Evolutionary conservation across 2,797 vertebrate genomes (phyloP).

Genomic region (Mionectes olivaceus): DNA sequence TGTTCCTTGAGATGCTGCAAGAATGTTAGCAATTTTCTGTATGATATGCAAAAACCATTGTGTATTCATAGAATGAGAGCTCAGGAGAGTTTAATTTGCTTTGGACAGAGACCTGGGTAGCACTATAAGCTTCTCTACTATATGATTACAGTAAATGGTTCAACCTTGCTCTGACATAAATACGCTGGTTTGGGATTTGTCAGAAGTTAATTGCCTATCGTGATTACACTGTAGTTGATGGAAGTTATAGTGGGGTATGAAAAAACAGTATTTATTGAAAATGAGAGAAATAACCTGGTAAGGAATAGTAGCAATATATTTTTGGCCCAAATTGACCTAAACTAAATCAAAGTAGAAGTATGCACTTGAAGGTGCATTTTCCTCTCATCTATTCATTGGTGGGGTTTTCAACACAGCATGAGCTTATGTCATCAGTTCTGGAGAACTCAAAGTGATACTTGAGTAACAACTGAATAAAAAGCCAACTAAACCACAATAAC

Average conservation of each 20-base stretch:
- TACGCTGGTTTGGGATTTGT: conserved; percentile 56
- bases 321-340: neutral
- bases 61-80: conserved; percentile 50
- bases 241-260: neutral
- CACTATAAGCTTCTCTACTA: conserved; percentile 52
- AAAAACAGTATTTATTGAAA: conserved; percentile 37
- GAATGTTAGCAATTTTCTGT: conserved; percentile 54
- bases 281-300: neutral
- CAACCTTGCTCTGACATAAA: conserved; percentile 60
- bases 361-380: neutral
- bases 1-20: neutral
- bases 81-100: conserved; percentile 55
- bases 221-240: conserved; percentile 13
- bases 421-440: neutral
- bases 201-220: conserved; percentile 70
- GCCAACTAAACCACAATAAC: neutral
- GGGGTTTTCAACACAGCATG: neutral
- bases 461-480: neutral
- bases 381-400: neutral
- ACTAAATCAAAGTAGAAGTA: neutral
- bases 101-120: conserved; percentile 46
- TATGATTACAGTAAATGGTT: conserved; percentile 56
- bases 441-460: neutral
- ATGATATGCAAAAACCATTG: conserved; percentile 40
- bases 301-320: neutral